Percentiles rank a stretch among this genome's conserved stretches.
Conservation (phyloP, 2,888 invertebrate genomes). For the Gryllus longicercus region DNA sequence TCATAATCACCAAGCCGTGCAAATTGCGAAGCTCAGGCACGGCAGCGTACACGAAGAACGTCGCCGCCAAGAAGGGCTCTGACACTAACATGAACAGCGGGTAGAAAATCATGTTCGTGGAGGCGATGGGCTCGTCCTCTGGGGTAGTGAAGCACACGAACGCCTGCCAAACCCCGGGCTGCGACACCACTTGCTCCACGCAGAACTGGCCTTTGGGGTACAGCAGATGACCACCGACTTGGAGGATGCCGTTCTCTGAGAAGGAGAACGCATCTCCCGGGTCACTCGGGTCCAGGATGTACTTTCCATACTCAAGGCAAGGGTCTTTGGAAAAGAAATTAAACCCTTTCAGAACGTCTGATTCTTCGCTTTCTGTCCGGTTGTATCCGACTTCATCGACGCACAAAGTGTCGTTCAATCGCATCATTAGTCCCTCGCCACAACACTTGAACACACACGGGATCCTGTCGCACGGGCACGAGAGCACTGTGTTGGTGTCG, state of each 20-base stretch:
- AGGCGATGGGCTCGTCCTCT: not conserved
- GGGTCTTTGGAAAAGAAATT: not conserved
- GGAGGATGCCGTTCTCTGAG: not conserved
- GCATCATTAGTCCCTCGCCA: not conserved
- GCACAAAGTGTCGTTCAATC: not conserved
- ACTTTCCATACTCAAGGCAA: not conserved
- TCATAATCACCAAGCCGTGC: conserved; percentile 38
- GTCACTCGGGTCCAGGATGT: not conserved
- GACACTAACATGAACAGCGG: conserved; percentile 36
- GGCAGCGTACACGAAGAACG: conserved; percentile 37
- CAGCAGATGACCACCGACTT: not conserved
- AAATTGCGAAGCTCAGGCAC: conserved; percentile 37
- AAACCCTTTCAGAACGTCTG: too few relatives aligned
- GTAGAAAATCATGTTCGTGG: conserved; percentile 11
- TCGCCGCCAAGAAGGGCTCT: conserved; percentile 36
- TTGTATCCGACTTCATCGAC: not conserved
- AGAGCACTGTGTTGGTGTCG: not conserved
- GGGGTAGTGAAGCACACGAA: not conserved
- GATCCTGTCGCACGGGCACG: not conserved
- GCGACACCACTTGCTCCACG: not conserved
- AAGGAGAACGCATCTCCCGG: not conserved
- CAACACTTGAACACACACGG: not conserved
- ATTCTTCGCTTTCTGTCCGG: not conserved
- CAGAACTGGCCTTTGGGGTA: not conserved
- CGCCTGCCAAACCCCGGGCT: not conserved